phyloP scores from a whole-genome alignment of 2,888 invertebrate species.

The Xylocampa areola region DNA sequence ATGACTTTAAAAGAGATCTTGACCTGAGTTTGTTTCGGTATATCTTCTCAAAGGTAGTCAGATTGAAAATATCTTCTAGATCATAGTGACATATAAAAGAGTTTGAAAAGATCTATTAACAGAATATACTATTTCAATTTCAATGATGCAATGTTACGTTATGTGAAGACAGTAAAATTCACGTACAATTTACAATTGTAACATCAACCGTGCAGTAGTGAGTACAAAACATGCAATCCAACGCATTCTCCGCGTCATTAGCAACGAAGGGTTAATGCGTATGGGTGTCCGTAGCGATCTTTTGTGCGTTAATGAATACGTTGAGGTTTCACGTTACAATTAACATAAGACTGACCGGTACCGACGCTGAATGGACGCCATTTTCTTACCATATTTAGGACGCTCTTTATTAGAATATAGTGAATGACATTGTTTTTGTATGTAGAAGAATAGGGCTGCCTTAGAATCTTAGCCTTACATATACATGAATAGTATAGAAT shows the following conservation, averaged over 20 bases:
- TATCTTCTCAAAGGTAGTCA: too few species aligned
- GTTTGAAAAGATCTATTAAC: too few species aligned
- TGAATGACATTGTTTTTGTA: neutral
- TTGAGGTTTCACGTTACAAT: conserved; percentile 63
- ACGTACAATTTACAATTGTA: conserved; percentile 5
- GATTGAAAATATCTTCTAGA: too few species aligned
- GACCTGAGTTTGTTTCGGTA: too few species aligned
- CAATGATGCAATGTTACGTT: too few species aligned
- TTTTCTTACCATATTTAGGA: conserved; percentile 3
- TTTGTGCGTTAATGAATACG: conserved; percentile 57
- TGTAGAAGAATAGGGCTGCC: too few species aligned
- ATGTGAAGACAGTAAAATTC: conserved; percentile 9
- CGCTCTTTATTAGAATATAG: conserved; percentile 16
- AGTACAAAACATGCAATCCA: conserved; percentile 1
- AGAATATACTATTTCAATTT: too few species aligned
- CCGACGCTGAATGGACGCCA: neutral
- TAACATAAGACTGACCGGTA: conserved; percentile 59
- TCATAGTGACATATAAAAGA: too few species aligned
- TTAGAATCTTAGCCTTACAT: too few species aligned
- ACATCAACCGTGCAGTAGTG: conserved; percentile 4
- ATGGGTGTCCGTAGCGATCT: conserved; percentile 22
- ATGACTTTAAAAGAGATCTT: conserved; percentile 33
- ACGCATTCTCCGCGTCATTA: conserved; percentile 14
- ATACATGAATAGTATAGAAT: too few species aligned
- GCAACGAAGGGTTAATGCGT: neutral